Base-by-base conservation (phyloP, 1,140 invertebrate species). In the Lerema accius region DNA sequence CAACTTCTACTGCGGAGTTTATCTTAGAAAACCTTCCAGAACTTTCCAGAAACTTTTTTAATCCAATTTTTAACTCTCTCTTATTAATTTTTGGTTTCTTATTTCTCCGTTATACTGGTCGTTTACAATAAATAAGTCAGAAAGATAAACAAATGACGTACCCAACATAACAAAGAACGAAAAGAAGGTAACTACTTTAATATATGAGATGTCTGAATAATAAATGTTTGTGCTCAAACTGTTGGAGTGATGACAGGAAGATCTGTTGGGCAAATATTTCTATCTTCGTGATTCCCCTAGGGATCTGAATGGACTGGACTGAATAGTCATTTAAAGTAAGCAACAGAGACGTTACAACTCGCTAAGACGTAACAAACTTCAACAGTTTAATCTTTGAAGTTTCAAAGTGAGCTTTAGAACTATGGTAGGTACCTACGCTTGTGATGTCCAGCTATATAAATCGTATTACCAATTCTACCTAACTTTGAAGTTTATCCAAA, bases 281-380 rank as follows among this genome's bases (percentile, higher is more conserved):
- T 68, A 63, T 63, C 51, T 61, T 50, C 55, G 37, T 69, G 64
- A 69, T 73, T 73, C 70, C 71, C 70, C 70, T 49, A 15, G 65
- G 61, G 73, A 19, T 61, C 46, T 32, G 49, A 37, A 39, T 55
- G 60, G 45, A 64, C 59, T 50, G 23, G 65, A 70, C 65, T 46
- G 58, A 73, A 63, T 51, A 67, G 48, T 70, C 63, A 70, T 69
- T 70, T 71, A 66, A 63, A 70, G 49, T 65, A 50, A 66, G 65
- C 61, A 65, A 68, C 60, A 67, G 32, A 53, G 46, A 55, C 55
- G 51, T 63, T 42, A 53, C 65, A 68, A 55, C 51, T 63, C 26
- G 53, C 53, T 68, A 53, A 72, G 55, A 58, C 43, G 63, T 67
- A 61, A 71, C 65, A 65, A 62, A 56, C 58, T 56, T 62, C 40